Conservation (phyloP, 2,113 vertebrate species). For the Apeltes quadracus region DNA sequence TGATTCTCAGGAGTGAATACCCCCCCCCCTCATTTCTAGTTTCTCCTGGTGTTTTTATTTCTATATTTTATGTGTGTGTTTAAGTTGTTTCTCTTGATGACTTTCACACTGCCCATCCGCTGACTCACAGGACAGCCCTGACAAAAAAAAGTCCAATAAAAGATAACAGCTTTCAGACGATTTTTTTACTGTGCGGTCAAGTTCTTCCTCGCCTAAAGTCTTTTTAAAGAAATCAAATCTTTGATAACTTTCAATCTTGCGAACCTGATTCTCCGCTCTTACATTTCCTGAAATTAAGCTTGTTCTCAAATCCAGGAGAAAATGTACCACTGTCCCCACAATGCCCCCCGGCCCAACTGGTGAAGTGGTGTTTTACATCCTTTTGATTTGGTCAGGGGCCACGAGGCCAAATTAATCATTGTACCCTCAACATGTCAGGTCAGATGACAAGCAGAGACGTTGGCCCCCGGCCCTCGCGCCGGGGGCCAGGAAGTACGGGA, state of each 20-base stretch:
- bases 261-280: background rate
- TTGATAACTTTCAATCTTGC: background rate
- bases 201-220: background rate
- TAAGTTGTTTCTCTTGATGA: no score
- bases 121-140: no score
- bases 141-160: no score
- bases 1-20: no score
- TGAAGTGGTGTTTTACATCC: constrained; percentile 6
- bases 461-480: no score
- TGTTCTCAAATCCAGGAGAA: background rate
- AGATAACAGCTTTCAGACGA: no score
- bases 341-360: background rate
- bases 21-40: no score
- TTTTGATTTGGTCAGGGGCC: constrained; percentile 6
- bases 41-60: no score
- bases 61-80: no score
- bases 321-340: background rate
- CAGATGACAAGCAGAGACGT: constrained; percentile 13
- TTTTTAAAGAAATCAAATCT: background rate
- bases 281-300: background rate
- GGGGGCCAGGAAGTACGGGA: background rate
- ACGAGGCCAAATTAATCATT: constrained; percentile 31
- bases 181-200: background rate
- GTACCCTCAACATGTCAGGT: constrained; percentile 21
- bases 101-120: no score